These are phyloP conservation scores for Acanthaster planci DNA, from an alignment of 35 echinoderm and acorn worm species.

Conservation along the genomic window DNA sequence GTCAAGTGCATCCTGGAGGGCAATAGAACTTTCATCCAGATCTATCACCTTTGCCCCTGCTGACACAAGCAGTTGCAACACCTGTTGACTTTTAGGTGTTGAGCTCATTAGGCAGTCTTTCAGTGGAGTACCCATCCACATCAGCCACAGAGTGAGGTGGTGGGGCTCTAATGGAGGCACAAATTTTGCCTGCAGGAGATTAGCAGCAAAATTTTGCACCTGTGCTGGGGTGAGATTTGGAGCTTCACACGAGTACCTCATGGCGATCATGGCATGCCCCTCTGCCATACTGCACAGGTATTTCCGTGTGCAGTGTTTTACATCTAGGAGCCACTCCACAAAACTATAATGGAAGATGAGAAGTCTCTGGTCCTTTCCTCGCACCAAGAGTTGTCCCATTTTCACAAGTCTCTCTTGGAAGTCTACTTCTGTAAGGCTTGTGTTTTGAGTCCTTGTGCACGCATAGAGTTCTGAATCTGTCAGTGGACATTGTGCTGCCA, in stretches of 20 bases:
- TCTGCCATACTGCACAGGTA: constrained; percentile 91
- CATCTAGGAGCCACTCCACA: constrained; percentile 93
- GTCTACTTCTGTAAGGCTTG: constrained; percentile 70
- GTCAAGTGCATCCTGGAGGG: constrained; percentile 87
- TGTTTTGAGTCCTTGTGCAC: constrained; percentile 83
- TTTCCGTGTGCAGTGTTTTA: constrained; percentile 97
- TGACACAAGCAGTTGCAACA: constrained; percentile 74
- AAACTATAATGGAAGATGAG: constrained; percentile 94
- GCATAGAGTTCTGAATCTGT: constrained; percentile 85
- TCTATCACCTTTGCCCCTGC: constrained; percentile 94
- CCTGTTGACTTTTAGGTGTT: constrained; percentile 75
- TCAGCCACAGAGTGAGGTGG: constrained; percentile 89
- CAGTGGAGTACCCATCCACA: constrained; percentile 88
- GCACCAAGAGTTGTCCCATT: constrained; percentile 69
- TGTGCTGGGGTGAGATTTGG: constrained; percentile 83
- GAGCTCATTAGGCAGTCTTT: constrained; percentile 76
- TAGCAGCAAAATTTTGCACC: constrained; percentile 93
- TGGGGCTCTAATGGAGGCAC: constrained; percentile 70
- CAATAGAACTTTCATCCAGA: constrained; percentile 82
- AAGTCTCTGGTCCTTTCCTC: constrained; percentile 67
- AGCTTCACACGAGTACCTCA: constrained; percentile 91
- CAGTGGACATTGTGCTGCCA: constrained; percentile 85
- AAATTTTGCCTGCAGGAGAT: constrained; percentile 83
- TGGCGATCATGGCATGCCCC: constrained; percentile 96
- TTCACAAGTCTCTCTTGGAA: constrained; percentile 75